These are phyloP conservation scores for Ligdia adustata DNA, from an alignment of 2,888 invertebrate species.

Conservation along the genomic window DNA sequence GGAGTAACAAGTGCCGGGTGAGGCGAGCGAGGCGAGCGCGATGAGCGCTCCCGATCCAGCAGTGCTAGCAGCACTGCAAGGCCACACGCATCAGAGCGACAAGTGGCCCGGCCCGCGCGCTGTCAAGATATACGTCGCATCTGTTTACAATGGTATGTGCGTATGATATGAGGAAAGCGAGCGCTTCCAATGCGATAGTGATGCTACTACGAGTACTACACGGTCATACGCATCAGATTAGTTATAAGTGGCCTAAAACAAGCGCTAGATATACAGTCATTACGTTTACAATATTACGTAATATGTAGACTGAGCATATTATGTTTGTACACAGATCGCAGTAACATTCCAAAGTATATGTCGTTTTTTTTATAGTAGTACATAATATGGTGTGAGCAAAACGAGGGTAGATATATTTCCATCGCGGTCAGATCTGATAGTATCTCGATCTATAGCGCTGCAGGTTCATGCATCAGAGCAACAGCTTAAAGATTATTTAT, in stretches of 20 bases:
- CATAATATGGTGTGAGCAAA: too few species aligned
- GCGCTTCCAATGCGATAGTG: neutral
- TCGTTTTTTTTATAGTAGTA: too few species aligned
- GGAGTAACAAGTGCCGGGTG: constrained; percentile 59
- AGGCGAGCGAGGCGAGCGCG: constrained; percentile 48
- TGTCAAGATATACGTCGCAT: constrained; percentile 84
- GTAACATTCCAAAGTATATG: too few species aligned
- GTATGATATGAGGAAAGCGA: neutral
- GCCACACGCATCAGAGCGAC: constrained; percentile 67
- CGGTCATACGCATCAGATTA: neutral
- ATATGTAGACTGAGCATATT: neutral
- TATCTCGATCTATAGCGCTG: too few species aligned
- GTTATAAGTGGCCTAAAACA: constrained; percentile 81
- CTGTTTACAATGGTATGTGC: constrained; percentile 66
- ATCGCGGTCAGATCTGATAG: too few species aligned
- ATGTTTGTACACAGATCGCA: too few species aligned
- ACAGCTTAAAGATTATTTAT: too few species aligned
- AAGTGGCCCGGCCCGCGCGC: constrained; percentile 84
- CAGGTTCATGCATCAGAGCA: too few species aligned
- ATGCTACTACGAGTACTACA: neutral
- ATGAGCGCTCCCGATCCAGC: constrained; percentile 82
- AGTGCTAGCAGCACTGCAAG: constrained; percentile 79
- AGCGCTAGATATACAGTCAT: constrained; percentile 83
- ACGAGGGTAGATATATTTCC: too few species aligned
- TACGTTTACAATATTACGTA: constrained; percentile 69